Conservation (phyloP, 2,797 vertebrate genomes). For the Cryptoprocta ferox region DNA sequence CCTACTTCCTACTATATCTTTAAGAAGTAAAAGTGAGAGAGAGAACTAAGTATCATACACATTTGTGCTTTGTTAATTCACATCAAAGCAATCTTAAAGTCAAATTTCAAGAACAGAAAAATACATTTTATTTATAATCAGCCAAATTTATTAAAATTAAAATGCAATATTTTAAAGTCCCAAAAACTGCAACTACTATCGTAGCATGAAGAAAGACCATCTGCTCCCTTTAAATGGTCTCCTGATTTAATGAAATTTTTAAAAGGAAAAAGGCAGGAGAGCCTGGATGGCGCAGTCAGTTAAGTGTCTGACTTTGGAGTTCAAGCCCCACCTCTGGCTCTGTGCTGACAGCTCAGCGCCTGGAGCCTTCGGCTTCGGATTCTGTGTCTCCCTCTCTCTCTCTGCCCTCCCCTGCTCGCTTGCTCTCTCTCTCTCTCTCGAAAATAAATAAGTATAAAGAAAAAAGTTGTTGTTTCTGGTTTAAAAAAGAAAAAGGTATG, state of each 20-base stretch:
- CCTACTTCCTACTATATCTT: background rate
- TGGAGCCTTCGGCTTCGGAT: background rate
- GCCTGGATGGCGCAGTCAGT: background rate
- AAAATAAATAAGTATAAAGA: background rate
- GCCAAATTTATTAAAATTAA: background rate
- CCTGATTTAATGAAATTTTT: background rate
- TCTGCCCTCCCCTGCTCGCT: background rate
- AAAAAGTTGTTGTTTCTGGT: background rate
- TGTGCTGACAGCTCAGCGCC: too few relatives aligned
- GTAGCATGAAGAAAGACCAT: background rate
- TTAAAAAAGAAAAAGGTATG: background rate
- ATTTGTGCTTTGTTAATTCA: background rate
- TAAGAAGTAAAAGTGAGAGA: background rate
- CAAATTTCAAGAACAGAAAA: background rate
- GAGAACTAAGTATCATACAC: background rate
- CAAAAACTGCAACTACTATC: background rate
- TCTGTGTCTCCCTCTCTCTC: background rate
- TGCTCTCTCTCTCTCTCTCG: background rate
- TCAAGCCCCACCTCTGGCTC: background rate
- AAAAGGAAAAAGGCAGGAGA: background rate
- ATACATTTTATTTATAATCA: background rate
- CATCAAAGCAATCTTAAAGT: background rate
- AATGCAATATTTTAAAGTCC: background rate
- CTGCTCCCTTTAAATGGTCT: background rate
- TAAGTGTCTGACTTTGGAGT: background rate